Base-by-base conservation (phyloP, 2,113 vertebrate species). In the Bubo bubo region DNA sequence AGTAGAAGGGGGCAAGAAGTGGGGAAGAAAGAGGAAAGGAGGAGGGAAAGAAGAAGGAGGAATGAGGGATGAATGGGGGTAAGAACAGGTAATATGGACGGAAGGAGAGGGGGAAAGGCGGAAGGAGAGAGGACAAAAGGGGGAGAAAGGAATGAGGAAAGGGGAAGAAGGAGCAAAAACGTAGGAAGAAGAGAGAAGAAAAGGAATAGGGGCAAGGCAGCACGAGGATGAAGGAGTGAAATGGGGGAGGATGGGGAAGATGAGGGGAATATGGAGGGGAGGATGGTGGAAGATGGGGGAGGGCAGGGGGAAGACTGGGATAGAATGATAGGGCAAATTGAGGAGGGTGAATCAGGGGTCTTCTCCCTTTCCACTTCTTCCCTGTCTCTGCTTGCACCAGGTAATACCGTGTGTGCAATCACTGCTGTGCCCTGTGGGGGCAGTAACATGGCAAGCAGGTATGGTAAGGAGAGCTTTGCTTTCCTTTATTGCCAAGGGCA, bases 291-390 rank as follows among this genome's bases (percentile, higher is more conserved):
- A 27, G 28, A 37, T 37, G 6, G 19, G 10, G 9, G 10, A 30
- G 8, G 14, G 24, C 10, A n/a, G 3, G 3, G 22, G 6, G 15
- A 67, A 60, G n/a, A n/a, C 0, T 41, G 4, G 5, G 6, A 4
- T 50, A 89, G 37, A 60, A 59, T 11, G 39, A 56, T 4, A 79
- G 7, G 16, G 10, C 8, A 58, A 13, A 52, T 6, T 9, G 23
- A 41, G 9, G 2, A 1, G 4, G 1, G 0, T 30, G 34, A 62
- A 55, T 56, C 9, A 47, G 10, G 5, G 13, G 6, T 53, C 32
- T n/a, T 84, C 18, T 28, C 20, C 9, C 11, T 75, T 79, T 66
- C 72, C 27, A 50, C 7, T 64, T 83, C 26, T 63, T 35, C 14
- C 20, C 20, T 59, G 24, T 5, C 39, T 80, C 71, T 58, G 26